These are phyloP conservation scores for Matsumyia berberina DNA, from an alignment of 2,888 invertebrate species.

Conservation along the genomic window DNA sequence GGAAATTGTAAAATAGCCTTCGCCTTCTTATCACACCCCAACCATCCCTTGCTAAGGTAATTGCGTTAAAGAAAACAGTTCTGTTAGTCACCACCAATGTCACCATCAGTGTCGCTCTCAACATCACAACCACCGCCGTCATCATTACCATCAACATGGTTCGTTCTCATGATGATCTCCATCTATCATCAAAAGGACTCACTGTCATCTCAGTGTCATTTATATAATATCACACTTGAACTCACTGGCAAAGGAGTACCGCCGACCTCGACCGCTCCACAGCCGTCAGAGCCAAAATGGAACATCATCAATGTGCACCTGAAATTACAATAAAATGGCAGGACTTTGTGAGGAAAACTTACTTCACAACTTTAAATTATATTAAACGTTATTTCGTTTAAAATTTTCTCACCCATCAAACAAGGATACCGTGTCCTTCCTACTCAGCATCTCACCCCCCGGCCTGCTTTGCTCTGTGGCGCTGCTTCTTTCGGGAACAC, in stretches of 20 bases:
- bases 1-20: constrained; percentile 38
- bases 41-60: constrained; percentile 12
- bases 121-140: constrained; percentile 9
- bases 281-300: neutral
- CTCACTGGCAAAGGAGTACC: constrained; percentile 19
- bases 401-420: constrained; percentile 69
- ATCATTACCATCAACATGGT: constrained; percentile 30
- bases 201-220: constrained; percentile 49
- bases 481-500: constrained; percentile 26
- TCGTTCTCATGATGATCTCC: constrained; percentile 32
- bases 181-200: constrained; percentile 55
- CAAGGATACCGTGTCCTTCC: neutral
- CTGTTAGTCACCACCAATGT: constrained; percentile 50
- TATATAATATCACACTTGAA: constrained; percentile 56
- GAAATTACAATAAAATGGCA: constrained; percentile 55
- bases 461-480: neutral
- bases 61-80: constrained; percentile 51
- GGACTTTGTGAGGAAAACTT: constrained; percentile 36
- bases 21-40: neutral
- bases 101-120: constrained; percentile 15
- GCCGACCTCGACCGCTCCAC: neutral
- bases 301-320: constrained; percentile 60
- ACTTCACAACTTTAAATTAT: constrained; percentile 71
- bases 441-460: neutral
- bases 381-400: constrained; percentile 73